Percentiles rank a stretch among this genome's conserved stretches.
phyloP scores from a whole-genome alignment of 2,113 vertebrate species.

The Thryonomys swinderianus region DNA sequence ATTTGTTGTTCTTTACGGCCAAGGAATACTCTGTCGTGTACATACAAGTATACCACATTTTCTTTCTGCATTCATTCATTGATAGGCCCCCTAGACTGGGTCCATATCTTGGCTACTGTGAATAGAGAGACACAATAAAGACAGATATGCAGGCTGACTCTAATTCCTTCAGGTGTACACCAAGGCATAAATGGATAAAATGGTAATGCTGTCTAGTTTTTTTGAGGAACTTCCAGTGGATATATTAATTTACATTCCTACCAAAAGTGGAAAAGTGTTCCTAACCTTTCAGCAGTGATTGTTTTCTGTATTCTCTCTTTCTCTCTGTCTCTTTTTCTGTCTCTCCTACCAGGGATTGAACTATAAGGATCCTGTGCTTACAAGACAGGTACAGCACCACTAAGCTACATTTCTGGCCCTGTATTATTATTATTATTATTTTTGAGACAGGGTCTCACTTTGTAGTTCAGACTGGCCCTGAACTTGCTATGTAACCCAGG shows the following conservation, averaged over 20 bases:
- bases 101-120: not conserved
- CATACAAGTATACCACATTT: not conserved
- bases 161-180: not conserved
- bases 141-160: not conserved
- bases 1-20: not conserved
- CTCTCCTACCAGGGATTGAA: too few relatives aligned
- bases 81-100: not conserved
- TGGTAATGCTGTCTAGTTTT: not conserved
- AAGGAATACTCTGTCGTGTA: not conserved
- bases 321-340: too few relatives aligned
- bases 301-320: not conserved
- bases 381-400: too few relatives aligned
- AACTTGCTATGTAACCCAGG: too few relatives aligned
- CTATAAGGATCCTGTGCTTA: too few relatives aligned
- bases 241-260: not conserved
- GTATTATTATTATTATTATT: too few relatives aligned
- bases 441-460: too few relatives aligned
- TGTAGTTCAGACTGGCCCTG: too few relatives aligned
- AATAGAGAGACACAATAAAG: not conserved
- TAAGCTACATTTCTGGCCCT: too few relatives aligned
- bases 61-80: not conserved
- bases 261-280: not conserved
- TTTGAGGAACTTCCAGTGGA: not conserved
- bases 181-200: not conserved
- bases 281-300: not conserved